A percentile compares a stretch with the other conserved stretches of the same genome.
Conservation (phyloP, 2,797 vertebrate genomes). For the Sebastes nivosus region DNA sequence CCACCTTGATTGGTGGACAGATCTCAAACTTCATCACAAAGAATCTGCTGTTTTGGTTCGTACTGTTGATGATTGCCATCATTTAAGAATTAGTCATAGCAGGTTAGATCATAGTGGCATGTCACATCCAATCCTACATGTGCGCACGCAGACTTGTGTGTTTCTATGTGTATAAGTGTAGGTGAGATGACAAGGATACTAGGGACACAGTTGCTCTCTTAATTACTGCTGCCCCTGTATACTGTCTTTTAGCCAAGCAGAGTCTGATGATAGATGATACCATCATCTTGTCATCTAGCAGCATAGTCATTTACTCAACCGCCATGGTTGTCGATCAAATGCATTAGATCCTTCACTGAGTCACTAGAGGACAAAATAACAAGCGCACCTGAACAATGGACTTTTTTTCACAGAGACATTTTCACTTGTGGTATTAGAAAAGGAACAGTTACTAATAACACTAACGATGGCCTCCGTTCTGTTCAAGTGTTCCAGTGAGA, state of each 20-base stretch:
- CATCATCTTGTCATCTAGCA: background rate
- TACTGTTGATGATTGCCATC: background rate
- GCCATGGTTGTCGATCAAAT: background rate
- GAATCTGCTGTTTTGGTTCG: conserved; percentile 3
- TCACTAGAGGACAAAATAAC: background rate
- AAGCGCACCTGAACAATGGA: background rate
- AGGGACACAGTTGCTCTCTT: background rate
- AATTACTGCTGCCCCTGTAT: background rate
- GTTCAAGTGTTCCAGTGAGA: background rate
- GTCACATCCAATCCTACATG: conserved; percentile 26
- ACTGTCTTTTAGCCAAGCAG: background rate
- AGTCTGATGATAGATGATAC: background rate
- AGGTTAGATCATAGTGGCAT: conserved; percentile 25
- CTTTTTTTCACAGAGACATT: background rate
- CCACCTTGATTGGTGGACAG: conserved; percentile 11
- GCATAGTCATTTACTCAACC: background rate
- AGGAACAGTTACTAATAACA: too few relatives aligned
- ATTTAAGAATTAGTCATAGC: conserved; percentile 31
- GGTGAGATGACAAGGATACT: background rate
- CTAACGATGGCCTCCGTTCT: background rate
- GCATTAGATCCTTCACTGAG: background rate
- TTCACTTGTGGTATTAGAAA: background rate
- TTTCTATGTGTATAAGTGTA: conserved; percentile 1
- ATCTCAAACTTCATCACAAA: conserved; percentile 1
- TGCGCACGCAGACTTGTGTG: background rate